phyloP scores from a whole-genome alignment of 2,113 vertebrate genomes.

The Gnathonemus longibarbis region DNA sequence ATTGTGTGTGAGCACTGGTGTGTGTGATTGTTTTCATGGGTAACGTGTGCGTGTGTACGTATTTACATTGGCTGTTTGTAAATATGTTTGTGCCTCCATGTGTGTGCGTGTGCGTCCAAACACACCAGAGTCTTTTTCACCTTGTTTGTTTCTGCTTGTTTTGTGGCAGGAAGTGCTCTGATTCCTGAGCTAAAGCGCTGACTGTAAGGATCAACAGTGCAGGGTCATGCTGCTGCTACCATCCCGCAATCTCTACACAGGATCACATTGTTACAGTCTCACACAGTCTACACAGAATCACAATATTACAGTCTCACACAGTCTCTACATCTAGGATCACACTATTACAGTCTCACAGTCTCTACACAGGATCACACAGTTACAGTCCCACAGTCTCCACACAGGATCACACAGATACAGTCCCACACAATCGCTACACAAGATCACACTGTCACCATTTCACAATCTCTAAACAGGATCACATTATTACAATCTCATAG shows the following conservation, averaged over 20 bases:
- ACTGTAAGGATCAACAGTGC: background rate
- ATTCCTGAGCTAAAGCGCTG: background rate
- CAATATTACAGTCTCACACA: background rate
- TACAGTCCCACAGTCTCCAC: background rate
- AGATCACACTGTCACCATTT: background rate
- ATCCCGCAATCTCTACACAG: background rate
- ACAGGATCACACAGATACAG: background rate
- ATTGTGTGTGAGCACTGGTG: conserved; percentile 30
- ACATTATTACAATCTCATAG: background rate
- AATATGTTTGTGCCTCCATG: conserved; percentile 33
- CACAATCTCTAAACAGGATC: background rate
- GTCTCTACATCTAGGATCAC: background rate
- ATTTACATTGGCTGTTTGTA: conserved; percentile 23
- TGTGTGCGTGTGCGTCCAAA: conserved; percentile 23
- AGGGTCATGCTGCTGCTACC: background rate
- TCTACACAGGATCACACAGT: background rate
- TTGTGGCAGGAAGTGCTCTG: background rate
- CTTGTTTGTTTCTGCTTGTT: background rate
- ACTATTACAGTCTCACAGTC: background rate
- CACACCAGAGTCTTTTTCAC: conserved; percentile 15
- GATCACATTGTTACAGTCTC: background rate
- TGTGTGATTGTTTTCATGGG: conserved; percentile 23
- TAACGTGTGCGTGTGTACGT: conserved; percentile 37
- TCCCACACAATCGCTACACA: background rate
- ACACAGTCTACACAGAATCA: background rate